Conservation (phyloP, 2,797 vertebrate species). For the Arremon aurantiirostris region DNA sequence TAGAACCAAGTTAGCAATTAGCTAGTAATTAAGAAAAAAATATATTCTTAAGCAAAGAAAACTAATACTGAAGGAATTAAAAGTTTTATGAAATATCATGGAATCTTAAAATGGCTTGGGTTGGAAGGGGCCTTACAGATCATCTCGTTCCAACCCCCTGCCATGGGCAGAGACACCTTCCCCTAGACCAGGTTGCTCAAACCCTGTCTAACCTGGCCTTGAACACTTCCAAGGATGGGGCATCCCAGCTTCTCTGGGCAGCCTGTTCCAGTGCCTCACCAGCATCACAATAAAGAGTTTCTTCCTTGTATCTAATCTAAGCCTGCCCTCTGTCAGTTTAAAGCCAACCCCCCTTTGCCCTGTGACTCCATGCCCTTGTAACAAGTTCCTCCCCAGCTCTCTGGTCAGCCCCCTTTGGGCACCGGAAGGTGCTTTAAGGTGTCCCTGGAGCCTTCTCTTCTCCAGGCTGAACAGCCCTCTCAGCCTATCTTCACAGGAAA, state of each 20-base stretch:
- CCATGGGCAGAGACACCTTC: not conserved
- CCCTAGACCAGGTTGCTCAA: not conserved
- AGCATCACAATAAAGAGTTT: not conserved
- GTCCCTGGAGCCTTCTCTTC: not conserved
- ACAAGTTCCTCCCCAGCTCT: not conserved
- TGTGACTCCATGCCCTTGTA: not conserved
- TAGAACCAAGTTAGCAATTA: not conserved
- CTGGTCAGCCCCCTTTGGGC: not conserved
- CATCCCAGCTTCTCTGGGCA: not conserved
- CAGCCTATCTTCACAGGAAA: not conserved
- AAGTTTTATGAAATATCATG: not conserved
- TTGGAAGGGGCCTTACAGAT: not conserved
- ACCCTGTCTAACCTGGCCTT: not conserved
- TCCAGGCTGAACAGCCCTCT: not conserved
- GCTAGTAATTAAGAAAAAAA: not conserved
- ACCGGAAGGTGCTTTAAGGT: not conserved
- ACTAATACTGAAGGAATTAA: not conserved
- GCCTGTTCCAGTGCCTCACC: not conserved
- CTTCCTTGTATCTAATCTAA: not conserved
- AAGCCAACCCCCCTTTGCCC: not conserved
- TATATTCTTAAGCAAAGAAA: not conserved
- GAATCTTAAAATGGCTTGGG: not conserved
- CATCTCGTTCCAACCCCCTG: fast-evolving
- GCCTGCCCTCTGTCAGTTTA: not conserved
- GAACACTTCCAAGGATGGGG: not conserved